A percentile compares a stretch with the other conserved stretches of the same genome.
Conservation (phyloP, 2,113 vertebrate species). For the Callipepla californica region DNA sequence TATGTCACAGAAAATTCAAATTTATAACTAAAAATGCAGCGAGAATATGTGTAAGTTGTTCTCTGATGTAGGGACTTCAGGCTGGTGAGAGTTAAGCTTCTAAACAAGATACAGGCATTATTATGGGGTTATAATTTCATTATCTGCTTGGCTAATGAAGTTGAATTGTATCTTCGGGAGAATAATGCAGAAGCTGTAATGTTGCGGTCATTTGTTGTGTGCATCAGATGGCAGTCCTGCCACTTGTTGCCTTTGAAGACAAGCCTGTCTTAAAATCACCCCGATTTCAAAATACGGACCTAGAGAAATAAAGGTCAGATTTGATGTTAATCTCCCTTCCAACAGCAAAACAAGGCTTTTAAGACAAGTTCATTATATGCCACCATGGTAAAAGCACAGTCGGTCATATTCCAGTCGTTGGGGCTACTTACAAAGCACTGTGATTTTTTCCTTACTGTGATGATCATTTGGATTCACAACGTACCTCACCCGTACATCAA, state of each 20-base stretch:
- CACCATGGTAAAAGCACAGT: neutral
- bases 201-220: neutral
- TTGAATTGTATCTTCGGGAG: neutral
- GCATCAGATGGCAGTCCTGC: neutral
- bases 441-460: neutral
- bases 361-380: neutral
- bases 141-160: neutral
- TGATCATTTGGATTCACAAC: neutral
- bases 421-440: neutral
- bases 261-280: neutral
- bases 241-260: neutral
- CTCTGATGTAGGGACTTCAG: neutral
- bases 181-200: neutral
- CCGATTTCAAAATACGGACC: neutral
- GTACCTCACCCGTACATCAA: neutral
- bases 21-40: neutral
- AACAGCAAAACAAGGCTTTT: neutral
- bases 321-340: neutral
- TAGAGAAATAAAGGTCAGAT: neutral
- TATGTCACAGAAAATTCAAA: neutral
- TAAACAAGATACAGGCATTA: neutral
- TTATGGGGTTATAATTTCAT: neutral
- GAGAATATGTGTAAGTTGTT: neutral
- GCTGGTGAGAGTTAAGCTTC: neutral
- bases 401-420: neutral